Conservation (phyloP, 2,888 invertebrate genomes). For the Pammene fasciana region DNA sequence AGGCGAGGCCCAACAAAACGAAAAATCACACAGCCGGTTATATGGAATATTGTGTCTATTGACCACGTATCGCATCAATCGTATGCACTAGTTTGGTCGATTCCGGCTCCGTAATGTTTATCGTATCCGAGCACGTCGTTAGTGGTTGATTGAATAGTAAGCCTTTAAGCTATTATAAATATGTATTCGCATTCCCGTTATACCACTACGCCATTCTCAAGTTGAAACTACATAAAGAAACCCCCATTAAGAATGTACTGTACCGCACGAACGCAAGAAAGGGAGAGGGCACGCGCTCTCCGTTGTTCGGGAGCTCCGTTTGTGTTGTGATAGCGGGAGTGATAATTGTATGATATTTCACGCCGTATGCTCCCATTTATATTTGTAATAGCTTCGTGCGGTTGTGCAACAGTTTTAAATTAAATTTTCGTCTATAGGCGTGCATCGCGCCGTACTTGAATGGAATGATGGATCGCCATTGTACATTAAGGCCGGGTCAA, state of each 20-base stretch:
- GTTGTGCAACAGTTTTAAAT: slow-evolving; percentile 55
- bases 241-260: slow-evolving; percentile 20
- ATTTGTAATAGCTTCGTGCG: slow-evolving; percentile 47
- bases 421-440: slow-evolving; percentile 52
- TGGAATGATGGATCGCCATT: slow-evolving; percentile 57
- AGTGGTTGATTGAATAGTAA: slow-evolving; percentile 7
- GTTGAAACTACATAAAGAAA: slow-evolving; percentile 28
- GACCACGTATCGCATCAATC: slow-evolving; percentile 17
- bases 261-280: slow-evolving; percentile 22
- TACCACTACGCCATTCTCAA: slow-evolving; percentile 12
- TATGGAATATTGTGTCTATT: slow-evolving; percentile 29
- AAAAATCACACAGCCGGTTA: slow-evolving; percentile 19
- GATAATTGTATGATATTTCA: slow-evolving; percentile 49
- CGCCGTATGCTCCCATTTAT: slow-evolving; percentile 49
- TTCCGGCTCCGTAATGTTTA: slow-evolving; percentile 20
- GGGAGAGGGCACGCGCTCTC: slow-evolving; percentile 21
- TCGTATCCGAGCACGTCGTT: slow-evolving; percentile 26
- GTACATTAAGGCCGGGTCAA: slow-evolving; percentile 42
- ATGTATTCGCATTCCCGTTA: slow-evolving; percentile 14
- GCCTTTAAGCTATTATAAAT: slow-evolving; percentile 29
- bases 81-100: slow-evolving; percentile 38
- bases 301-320: slow-evolving; percentile 43
- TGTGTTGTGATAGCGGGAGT: slow-evolving; percentile 49
- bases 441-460: slow-evolving; percentile 51
- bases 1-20: slow-evolving; percentile 26